Evolutionary conservation across 2,888 invertebrate genomes (phyloP).

Genomic region (Lithophane leautieri): DNA sequence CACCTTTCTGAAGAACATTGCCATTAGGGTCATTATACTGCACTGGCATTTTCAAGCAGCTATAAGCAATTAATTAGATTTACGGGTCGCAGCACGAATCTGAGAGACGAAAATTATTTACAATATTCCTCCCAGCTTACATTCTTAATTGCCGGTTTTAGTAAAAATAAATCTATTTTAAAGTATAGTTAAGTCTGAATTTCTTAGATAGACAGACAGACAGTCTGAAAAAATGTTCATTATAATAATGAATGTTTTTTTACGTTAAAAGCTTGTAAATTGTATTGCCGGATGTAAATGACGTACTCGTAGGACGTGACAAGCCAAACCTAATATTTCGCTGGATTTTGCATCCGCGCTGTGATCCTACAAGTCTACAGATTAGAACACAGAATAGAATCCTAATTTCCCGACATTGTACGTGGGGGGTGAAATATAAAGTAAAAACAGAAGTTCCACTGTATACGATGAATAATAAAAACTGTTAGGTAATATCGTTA

Average conservation of each 20-base stretch:
- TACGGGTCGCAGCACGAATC: slow-evolving; percentile 20
- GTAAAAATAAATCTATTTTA: slow-evolving; percentile 37
- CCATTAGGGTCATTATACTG: no score
- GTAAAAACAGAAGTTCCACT: slow-evolving; percentile 1
- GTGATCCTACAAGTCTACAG: slow-evolving; percentile 37
- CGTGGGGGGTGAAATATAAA: not conserved
- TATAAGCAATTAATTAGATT: slow-evolving; percentile 41
- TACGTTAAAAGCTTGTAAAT: slow-evolving; percentile 2
- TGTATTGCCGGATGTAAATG: slow-evolving; percentile 10
- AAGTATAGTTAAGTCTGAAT: slow-evolving; percentile 13
- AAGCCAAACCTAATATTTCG: slow-evolving; percentile 19
- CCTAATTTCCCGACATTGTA: slow-evolving; percentile 31
- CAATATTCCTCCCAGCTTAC: slow-evolving; percentile 28
- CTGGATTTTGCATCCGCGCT: slow-evolving; percentile 2
- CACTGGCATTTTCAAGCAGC: slow-evolving; percentile 1
- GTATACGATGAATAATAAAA: not conserved
- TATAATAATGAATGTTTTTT: not conserved
- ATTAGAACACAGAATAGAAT: slow-evolving; percentile 45
- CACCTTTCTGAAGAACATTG: no score
- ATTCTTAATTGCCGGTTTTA: slow-evolving; percentile 32
- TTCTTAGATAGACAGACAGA: not conserved
- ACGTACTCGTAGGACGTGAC: not conserved
- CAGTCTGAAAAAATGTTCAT: not conserved
- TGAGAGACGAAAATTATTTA: slow-evolving; percentile 33
- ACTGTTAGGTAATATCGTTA: not conserved